A percentile compares a stretch with the other conserved stretches of the same genome.
phyloP scores from a whole-genome alignment of 2,888 invertebrate species.

The Hypomecis punctinalis region DNA sequence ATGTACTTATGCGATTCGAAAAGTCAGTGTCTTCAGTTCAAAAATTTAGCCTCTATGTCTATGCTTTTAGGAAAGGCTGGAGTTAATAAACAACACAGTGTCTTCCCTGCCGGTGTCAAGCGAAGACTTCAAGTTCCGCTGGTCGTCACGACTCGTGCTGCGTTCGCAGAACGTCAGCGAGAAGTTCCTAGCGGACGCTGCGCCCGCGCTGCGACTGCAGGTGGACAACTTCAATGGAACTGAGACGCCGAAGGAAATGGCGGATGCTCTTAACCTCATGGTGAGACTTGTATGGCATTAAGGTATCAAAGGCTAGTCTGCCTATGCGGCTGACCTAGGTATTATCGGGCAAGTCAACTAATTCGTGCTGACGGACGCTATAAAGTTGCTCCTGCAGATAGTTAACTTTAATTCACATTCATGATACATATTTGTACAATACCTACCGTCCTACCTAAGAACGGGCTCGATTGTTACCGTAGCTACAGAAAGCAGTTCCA shows the following conservation, averaged over 20 bases:
- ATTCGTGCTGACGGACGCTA: too few relatives aligned
- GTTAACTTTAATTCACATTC: too few relatives aligned
- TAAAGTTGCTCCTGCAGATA: too few relatives aligned
- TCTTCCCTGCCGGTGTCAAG: constrained; percentile 60
- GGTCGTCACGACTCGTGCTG: constrained; percentile 66
- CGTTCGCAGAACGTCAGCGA: constrained; percentile 47
- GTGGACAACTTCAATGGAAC: constrained; percentile 59
- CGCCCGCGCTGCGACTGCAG: constrained; percentile 52
- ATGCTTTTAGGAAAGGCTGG: constrained; percentile 60
- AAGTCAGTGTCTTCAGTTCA: too few relatives aligned
- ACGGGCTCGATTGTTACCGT: too few relatives aligned
- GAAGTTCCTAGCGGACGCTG: constrained; percentile 50
- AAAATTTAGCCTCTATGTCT: background rate
- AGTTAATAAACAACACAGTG: constrained; percentile 57
- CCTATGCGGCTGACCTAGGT: too few relatives aligned
- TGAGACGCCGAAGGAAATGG: constrained; percentile 56
- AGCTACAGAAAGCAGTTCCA: too few relatives aligned
- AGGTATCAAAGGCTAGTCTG: too few relatives aligned
- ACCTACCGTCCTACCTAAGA: too few relatives aligned
- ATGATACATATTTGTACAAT: too few relatives aligned
- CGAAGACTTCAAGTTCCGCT: constrained; percentile 62
- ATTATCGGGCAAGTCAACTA: too few relatives aligned
- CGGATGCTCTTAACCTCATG: constrained; percentile 63
- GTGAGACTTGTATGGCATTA: constrained; percentile 47
- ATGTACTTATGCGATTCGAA: too few relatives aligned